Evolutionary conservation across 2,797 vertebrate genomes (phyloP).

Genomic region (Petrocephalus schoutedeni): DNA sequence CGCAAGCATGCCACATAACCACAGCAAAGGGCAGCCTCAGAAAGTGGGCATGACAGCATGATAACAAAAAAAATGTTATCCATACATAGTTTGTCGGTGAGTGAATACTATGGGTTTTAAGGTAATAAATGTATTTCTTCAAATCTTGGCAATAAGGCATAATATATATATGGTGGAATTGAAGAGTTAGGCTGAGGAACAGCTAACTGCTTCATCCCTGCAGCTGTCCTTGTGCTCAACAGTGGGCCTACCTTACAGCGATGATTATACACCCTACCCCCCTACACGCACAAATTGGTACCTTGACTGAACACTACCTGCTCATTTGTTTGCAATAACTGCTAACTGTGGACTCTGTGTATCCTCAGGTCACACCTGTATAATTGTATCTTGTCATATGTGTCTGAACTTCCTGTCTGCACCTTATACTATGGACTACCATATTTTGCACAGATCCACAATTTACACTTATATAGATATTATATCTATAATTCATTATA

Average conservation of each 20-base stretch:
- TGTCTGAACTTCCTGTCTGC: neutral
- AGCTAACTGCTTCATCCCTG: neutral
- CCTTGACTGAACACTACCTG: neutral
- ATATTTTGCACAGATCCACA: neutral
- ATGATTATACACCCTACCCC: neutral
- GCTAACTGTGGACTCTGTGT: neutral
- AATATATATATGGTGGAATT: neutral
- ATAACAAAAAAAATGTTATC: neutral
- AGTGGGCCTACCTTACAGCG: neutral
- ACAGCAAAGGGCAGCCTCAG: neutral
- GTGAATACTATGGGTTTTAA: neutral
- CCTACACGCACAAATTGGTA: neutral
- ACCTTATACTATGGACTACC: neutral
- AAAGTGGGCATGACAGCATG: neutral
- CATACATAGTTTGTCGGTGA: neutral
- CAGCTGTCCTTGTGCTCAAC: neutral
- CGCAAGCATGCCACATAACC: neutral
- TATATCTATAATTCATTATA: neutral
- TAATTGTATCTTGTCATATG: neutral
- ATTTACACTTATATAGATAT: neutral
- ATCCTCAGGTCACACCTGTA: neutral
- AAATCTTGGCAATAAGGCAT: neutral
- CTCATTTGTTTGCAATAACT: neutral
- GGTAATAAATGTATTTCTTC: neutral
- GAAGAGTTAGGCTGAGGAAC: neutral